Base-by-base conservation (phyloP, 2,113 vertebrate genomes). In the Gambusia affinis region DNA sequence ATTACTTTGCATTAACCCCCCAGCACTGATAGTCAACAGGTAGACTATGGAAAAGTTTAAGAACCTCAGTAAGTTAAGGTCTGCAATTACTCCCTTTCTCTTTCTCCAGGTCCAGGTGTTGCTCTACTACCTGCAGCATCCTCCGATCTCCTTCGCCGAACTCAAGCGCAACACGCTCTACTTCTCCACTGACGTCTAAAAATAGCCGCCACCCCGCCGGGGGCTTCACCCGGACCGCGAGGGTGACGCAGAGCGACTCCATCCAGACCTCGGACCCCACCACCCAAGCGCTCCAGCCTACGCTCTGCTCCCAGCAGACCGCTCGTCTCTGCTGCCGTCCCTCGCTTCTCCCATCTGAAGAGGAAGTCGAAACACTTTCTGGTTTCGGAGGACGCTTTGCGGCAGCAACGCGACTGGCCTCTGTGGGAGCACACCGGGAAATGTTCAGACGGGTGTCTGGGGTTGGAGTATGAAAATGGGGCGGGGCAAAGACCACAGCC, bases 61-160 rank as follows among this genome's bases (percentile, higher is more conserved):
- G 30, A 30, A 31, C 28, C 2, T 12, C n/a, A 28, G 4, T 14
- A 61, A 61, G 8, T 28, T n/a, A 12, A 12, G 67, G 39, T 47
- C 8, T 68, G 24, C 35, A 35, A n/a, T 63, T n/a, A 63, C 44
- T 63, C 31, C n/a, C 1, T 27, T n/a, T 11, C 11, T 33, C 66
- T 60, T 28, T 24, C 51, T n/a, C 87, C 12, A 99, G 98, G 98
- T 99, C 80, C 98, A 99, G 89, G 98, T 99, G 83, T 95, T 99
- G 76, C 96, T 99, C 64, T 99, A 99, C 90, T 99, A 99, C 94
- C 91, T 99, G 94, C 98, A 99, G 94, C 98, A 99, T 80, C 93
- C 96, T 70, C 97, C 98, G 76, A 96, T 99, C 75, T 95, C 96
- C 93, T 97, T 97, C 68, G 94, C 95, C 0, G 98, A 99, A 91